Evolutionary conservation across 2,888 invertebrate genomes (phyloP), one percentile per base, ranked within the genome.

Genomic region (Dynastes tityus): DNA sequence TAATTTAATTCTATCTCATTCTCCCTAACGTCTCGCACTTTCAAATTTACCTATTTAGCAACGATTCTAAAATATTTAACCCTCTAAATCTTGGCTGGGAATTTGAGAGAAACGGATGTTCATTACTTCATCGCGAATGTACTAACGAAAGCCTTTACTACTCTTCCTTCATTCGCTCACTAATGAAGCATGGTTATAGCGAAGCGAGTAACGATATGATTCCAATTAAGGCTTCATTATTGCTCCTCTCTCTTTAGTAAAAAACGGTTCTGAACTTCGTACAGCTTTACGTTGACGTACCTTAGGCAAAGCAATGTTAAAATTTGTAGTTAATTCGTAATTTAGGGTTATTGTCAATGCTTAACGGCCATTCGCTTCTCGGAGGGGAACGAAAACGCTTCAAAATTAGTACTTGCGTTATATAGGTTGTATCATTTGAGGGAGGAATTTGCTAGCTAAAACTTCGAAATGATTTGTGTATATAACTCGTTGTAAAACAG

Each of bases 161-260:
- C 37, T 37, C 6, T 37, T 6, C 37, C 6, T 37, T 6, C 37
- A 11, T 45, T 45, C 45, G 45, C 11, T 45, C 45, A 11, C 45
- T 45, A 45, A 45, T 45, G 45, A 45, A 45, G 45, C 45, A 11
- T 11, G 45, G 32, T 8, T 2, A 11, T 45, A 45, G 45, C 11
- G 2, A 1, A 45, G 8, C 45, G 45, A 45, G 55, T n/a, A 58
- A 27, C 55, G 16, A 58, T 58, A 67, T 67, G 65, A 67, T 67
- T 67, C 65, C 65, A 67, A 67, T 67, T 67, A 67, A 9, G 65
- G 65, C 65, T 67, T 67, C 40, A 67, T 67, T 67, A 67, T 67
- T 67, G 29, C 63, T n/a, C 27, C 45, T 45, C 45, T 11, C 11
- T 11, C 45, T 11, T 22, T 22, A n/a, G 65, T 67, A 67, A 67